A percentile compares a stretch with the other conserved stretches of the same genome.
Conservation (phyloP, 2,797 vertebrate species). For the Danio aesculapii region DNA sequence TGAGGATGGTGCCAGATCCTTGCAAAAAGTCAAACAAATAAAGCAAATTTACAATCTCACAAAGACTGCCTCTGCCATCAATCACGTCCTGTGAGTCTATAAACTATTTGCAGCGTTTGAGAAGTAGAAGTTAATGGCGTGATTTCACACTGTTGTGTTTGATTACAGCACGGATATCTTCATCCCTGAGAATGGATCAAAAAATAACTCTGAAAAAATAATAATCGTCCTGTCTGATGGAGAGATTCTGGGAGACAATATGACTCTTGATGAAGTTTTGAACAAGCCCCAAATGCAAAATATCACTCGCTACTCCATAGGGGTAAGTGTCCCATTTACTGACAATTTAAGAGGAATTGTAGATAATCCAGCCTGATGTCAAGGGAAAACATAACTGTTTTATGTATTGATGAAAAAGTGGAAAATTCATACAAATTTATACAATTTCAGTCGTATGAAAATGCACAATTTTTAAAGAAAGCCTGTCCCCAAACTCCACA, state of each 20-base stretch:
- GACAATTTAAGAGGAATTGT: neutral
- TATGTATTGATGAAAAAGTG: too few relatives aligned
- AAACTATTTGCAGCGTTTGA: too few relatives aligned
- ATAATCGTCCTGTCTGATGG: conserved; percentile 85
- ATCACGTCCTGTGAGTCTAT: conserved; percentile 82
- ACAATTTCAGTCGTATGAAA: too few relatives aligned
- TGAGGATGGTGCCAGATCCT: conserved; percentile 50
- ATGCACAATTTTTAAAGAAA: too few relatives aligned
- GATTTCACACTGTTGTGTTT: neutral
- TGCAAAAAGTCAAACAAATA: conserved; percentile 74
- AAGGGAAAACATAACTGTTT: too few relatives aligned
- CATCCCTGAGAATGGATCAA: conserved; percentile 74
- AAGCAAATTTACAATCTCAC: conserved; percentile 69
- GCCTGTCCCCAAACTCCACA: too few relatives aligned
- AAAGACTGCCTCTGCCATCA: conserved; percentile 80
- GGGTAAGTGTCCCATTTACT: conserved; percentile 68
- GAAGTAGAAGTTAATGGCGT: too few relatives aligned
- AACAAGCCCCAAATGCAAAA: conserved; percentile 69
- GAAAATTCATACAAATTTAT: too few relatives aligned
- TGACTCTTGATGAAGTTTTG: conserved; percentile 71
- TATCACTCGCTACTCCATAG: conserved; percentile 78
- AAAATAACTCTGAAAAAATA: conserved; percentile 72
- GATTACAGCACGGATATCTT: conserved; percentile 77
- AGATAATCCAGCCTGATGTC: neutral
- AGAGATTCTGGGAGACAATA: conserved; percentile 69